These are phyloP conservation scores for Euproctis similis DNA, from an alignment of 2,888 invertebrate species.

Conservation along the genomic window DNA sequence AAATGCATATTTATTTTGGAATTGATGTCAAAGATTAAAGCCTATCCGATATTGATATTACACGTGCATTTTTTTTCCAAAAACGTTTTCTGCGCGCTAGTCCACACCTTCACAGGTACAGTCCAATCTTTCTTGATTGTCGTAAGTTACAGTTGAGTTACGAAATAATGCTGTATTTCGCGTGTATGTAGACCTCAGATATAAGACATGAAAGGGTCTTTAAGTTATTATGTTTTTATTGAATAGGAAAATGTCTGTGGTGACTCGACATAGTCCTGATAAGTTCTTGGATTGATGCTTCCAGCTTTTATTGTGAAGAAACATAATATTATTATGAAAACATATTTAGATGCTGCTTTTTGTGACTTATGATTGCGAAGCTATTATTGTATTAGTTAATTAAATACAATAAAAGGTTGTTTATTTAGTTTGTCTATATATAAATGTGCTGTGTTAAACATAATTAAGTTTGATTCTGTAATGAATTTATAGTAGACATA, in stretches of 20 bases:
- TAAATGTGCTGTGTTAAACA: constrained; percentile 6
- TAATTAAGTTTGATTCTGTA: too few species aligned
- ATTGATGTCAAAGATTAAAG: too few species aligned
- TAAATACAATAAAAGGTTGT: constrained; percentile 10
- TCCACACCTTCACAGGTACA: too few species aligned
- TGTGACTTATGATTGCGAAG: constrained; percentile 19
- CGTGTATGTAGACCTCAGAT: constrained; percentile 15
- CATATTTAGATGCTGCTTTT: constrained; percentile 20
- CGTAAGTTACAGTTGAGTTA: too few species aligned
- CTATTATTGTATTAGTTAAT: constrained; percentile 14
- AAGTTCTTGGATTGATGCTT: constrained; percentile 9
- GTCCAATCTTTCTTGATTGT: too few species aligned
- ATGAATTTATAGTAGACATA: too few species aligned
- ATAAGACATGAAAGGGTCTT: constrained; percentile 13
- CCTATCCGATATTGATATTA: too few species aligned
- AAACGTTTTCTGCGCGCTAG: too few species aligned
- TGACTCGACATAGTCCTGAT: constrained; percentile 11
- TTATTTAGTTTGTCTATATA: constrained; percentile 7
- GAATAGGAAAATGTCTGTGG: constrained; percentile 16
- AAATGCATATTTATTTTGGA: too few species aligned
- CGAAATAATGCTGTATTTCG: constrained; percentile 16
- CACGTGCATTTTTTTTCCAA: too few species aligned
- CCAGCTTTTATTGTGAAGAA: constrained; percentile 27
- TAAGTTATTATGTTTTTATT: constrained; percentile 20
- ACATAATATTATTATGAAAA: constrained; percentile 7